Base-by-base conservation (phyloP, 2,113 vertebrate genomes). In the Ahaetulla prasina region DNA sequence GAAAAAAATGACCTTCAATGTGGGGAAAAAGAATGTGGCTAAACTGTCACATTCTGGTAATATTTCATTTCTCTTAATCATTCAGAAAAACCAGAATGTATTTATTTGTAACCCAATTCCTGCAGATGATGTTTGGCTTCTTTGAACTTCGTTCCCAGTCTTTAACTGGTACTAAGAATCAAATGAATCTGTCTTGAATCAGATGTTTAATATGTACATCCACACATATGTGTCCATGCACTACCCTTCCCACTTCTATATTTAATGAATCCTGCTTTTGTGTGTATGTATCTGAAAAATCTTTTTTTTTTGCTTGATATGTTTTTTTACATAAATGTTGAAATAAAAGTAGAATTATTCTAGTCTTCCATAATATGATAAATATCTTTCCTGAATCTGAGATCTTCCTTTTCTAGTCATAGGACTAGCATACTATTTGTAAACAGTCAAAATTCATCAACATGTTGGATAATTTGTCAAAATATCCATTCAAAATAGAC, bases 311-410 rank as follows among this genome's bases (percentile, higher is more conserved):
- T 50, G 47, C 90, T 52, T 52, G 16, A 60, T 57, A 85, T 0
- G 90, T 86, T 90, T 3, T 87, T 87, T 20, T 91, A 86, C 94
- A 45, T 88, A 94, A 93, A 95, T 10, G 39, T 74, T 95, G 50
- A 90, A 92, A 47, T 55, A 85, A 49, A 89, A 0, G 52, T 45
- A 92, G 88, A 89, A 22, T 35, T 49, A 30, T 49, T 85, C 25
- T 60, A 91, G 91, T 93, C 94, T 54, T 91, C 90, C 87, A 85
- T 89, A 95, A 91, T 47, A 60, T 0, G 3, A 94, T 92, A 54
- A 93, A 89, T 89, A 22, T 89, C 18, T 93, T 95, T 93, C 93
- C 87, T 89, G n/a, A 89, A 87, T 95, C 52, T 30, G 0, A 88
- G 18, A 8, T 50, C 88, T n/a, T 43, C 90, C 60, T 18, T 6